These are phyloP conservation scores for Hemicentrotus pulcherrimus DNA, from an alignment of 35 echinoderm and acorn worm species.

Conservation along the genomic window DNA sequence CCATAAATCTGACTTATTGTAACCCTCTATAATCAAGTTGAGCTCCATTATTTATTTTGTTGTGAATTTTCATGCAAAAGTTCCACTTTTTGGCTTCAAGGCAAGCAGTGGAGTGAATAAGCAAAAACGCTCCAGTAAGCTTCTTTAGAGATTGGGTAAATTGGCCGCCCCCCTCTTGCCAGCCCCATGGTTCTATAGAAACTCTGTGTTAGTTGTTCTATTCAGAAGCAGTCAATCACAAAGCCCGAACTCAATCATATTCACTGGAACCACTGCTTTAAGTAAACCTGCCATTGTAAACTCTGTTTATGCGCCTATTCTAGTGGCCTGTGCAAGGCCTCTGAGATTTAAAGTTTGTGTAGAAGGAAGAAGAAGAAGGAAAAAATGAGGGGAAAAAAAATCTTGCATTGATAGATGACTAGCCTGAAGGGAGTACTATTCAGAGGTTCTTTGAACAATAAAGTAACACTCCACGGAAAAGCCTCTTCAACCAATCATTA, in stretches of 20 bases:
- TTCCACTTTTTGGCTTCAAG: constrained; percentile 51
- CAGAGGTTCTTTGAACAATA: neutral
- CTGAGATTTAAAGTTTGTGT: constrained; percentile 23
- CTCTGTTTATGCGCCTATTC: constrained; percentile 50
- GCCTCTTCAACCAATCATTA: neutral
- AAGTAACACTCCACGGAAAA: neutral
- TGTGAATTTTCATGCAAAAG: constrained; percentile 25
- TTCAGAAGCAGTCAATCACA: constrained; percentile 31
- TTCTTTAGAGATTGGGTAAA: constrained; percentile 30
- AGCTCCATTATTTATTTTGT: neutral
- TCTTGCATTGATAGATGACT: constrained; percentile 22
- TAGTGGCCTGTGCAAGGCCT: neutral
- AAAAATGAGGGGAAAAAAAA: neutral
- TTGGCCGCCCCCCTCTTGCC: constrained; percentile 26
- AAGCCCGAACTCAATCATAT: neutral
- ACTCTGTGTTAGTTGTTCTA: constrained; percentile 31
- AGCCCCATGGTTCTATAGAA: constrained; percentile 24
- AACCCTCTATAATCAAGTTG: neutral
- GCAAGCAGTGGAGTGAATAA: constrained; percentile 31
- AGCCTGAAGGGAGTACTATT: constrained; percentile 21
- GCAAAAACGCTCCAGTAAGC: constrained; percentile 34
- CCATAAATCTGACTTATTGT: constrained; percentile 33
- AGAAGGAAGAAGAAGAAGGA: neutral
- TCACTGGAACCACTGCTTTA: neutral
- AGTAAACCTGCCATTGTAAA: constrained; percentile 42